Percentiles rank a stretch among this genome's conserved stretches.
Evolutionary conservation across 2,113 vertebrate species (phyloP).

Genomic region (Columba janthina): DNA sequence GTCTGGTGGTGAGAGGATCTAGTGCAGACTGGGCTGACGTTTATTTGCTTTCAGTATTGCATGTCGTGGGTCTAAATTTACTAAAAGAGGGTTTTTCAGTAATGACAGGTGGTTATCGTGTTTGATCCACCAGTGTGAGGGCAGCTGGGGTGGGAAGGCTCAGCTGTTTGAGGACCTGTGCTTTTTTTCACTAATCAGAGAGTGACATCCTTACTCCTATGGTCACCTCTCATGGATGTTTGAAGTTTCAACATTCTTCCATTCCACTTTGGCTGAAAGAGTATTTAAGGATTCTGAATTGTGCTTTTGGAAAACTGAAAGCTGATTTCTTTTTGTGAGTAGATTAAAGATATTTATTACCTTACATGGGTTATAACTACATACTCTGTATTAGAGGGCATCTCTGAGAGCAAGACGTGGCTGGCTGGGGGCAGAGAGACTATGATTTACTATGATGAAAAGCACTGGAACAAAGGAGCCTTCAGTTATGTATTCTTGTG

Average conservation of each 20-base stretch:
- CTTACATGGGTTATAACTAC: background rate
- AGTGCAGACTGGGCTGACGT: background rate
- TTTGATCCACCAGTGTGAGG: background rate
- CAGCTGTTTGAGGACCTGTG: background rate
- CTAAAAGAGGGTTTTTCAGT: background rate
- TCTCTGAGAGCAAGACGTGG: background rate
- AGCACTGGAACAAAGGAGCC: background rate
- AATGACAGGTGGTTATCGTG: background rate
- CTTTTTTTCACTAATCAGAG: background rate
- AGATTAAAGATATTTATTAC: background rate
- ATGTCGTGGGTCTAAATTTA: background rate
- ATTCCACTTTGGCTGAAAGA: background rate
- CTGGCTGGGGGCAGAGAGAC: background rate
- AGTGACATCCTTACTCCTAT: background rate
- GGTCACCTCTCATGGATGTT: background rate
- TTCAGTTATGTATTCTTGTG: background rate
- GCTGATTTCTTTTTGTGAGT: background rate
- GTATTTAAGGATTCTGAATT: background rate
- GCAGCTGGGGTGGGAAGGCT: background rate
- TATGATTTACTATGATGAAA: background rate
- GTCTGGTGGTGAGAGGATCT: background rate
- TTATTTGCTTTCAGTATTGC: background rate
- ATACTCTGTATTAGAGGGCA: background rate
- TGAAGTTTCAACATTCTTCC: background rate
- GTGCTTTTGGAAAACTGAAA: background rate